Percentiles rank a stretch among this genome's conserved stretches.
phyloP scores from a whole-genome alignment of 2,888 invertebrate genomes.

The Tyria jacobaeae region DNA sequence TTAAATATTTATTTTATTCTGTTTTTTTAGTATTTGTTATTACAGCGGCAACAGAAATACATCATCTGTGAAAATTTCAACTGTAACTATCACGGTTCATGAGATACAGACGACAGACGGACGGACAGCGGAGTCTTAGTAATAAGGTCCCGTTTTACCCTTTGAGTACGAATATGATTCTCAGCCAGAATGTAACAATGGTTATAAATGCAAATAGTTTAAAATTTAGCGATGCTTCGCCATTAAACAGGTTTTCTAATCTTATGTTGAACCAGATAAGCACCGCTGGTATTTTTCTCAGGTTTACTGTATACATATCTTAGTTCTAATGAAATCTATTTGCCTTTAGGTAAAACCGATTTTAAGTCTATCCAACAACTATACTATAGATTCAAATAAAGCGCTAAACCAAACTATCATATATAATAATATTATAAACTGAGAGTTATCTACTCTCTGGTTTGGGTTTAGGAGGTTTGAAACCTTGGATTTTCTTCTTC shows the following conservation, averaged over 20 bases:
- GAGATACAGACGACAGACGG: no score
- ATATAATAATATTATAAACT: conserved; percentile 26
- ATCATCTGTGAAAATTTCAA: no score
- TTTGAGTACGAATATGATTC: no score
- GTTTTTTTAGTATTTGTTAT: no score
- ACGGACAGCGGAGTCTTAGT: no score
- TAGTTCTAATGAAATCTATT: conserved; percentile 15
- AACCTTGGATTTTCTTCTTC: conserved; percentile 91
- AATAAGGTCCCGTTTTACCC: no score
- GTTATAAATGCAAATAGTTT: no score
- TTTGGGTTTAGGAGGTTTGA: conserved; percentile 97
- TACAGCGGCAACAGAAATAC: no score
- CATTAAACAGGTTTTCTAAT: neutral
- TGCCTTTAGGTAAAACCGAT: conserved; percentile 8
- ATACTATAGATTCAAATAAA: conserved; percentile 55
- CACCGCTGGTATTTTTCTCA: neutral
- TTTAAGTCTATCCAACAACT: conserved; percentile 38
- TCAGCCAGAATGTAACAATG: no score
- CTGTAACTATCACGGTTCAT: no score
- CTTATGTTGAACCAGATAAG: neutral
- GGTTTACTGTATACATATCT: neutral
- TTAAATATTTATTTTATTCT: no score
- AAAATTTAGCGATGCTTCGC: neutral
- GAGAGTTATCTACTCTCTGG: conserved; percentile 94
- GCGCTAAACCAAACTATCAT: conserved; percentile 47